Evolutionary conservation across 2,797 vertebrate species (phyloP), one percentile per base, ranked within the genome.

Genomic region (Arctocebus calabarensis): DNA sequence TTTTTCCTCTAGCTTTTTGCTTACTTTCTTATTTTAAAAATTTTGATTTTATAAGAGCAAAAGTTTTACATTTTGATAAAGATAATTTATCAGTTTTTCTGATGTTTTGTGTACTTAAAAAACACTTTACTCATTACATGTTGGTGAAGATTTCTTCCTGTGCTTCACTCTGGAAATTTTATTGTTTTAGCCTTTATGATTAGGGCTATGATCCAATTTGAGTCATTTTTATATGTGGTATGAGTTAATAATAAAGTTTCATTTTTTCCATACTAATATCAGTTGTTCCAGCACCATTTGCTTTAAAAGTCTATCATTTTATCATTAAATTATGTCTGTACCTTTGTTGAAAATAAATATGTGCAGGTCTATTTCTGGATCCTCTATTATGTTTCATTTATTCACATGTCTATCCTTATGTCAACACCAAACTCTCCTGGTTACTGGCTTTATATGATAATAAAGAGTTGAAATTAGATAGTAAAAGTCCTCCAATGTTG

Each of bases 311-410:
- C 64, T 85, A 73, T 37, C 37, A 66, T 61, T 90, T 90, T 74
- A 37, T 89, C 75, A 82, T 82, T 82, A 91, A 68, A 48, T 87
- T 82, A 45, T 27, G 16, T 82, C 19, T 82, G 32, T 32, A 59
- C 70, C 61, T 91, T 75, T 82, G 48, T 87, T 59, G 19, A 79
- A 91, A 82, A 48, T n/a, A 87, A 48, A 77, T 77, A 55, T 77
- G 32, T 32, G 34, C 29, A 25, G 20, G 10, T 52, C 11, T 86
- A 34, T 64, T 55, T 85, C 55, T 86, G 57, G 29, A 29, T 64
- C 79, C 29, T 52, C 34, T 57, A 11, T 29, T 91, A n/a, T 66
- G 0, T 81, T 81, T 32, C 48, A 40, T 32, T 32, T 77, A 61
- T 34, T 64, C 64, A 48, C n/a, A 37, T 29, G 20, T 70, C 61